phyloP scores from a whole-genome alignment of 2,113 vertebrate genomes.

The Acinonyx jubatus region DNA sequence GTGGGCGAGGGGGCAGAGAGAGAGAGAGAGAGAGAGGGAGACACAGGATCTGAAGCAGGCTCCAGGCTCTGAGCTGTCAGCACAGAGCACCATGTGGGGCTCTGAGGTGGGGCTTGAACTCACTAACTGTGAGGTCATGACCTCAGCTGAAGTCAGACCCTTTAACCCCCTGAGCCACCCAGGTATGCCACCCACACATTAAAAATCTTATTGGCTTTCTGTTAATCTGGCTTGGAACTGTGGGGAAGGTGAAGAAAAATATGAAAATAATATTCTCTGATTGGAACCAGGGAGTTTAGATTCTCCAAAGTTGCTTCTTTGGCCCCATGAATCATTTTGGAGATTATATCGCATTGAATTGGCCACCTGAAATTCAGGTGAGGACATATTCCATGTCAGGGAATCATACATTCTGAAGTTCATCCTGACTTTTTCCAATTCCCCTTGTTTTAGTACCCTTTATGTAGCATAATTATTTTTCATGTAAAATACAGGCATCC shows the following conservation, averaged over 20 bases:
- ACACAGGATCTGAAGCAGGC: too few species aligned
- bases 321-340: background rate
- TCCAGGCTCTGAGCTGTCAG: too few species aligned
- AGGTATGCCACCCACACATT: too few species aligned
- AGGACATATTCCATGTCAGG: slow-evolving; percentile 16
- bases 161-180: too few species aligned
- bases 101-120: too few species aligned
- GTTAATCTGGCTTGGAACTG: slow-evolving; percentile 15
- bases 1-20: too few species aligned
- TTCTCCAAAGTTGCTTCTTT: background rate
- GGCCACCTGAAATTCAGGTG: background rate
- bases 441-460: slow-evolving; percentile 28
- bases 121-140: too few species aligned
- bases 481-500: slow-evolving; percentile 18
- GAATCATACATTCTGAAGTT: slow-evolving; percentile 31
- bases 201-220: background rate
- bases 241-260: background rate
- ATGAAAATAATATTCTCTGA: background rate
- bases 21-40: too few species aligned
- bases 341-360: background rate
- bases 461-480: slow-evolving; percentile 39
- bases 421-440: background rate
- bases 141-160: too few species aligned
- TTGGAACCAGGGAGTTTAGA: background rate
- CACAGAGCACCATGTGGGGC: too few species aligned